Conservation (phyloP, 2,113 vertebrate species). For the Oreochromis niloticus region DNA sequence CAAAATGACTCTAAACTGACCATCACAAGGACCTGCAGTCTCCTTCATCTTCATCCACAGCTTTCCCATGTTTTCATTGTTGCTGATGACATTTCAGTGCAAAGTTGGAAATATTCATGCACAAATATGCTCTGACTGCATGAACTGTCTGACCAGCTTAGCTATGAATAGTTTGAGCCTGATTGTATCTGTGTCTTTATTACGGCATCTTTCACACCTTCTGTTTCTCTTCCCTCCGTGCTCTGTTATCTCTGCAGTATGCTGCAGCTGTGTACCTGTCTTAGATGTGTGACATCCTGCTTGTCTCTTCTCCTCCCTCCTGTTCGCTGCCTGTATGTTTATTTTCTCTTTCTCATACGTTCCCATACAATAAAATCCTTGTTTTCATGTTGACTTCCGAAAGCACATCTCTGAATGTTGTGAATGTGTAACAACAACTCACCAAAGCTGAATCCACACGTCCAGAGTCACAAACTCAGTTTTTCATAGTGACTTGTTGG, state of each 20-base stretch:
- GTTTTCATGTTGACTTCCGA: not conserved
- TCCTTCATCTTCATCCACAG: not conserved
- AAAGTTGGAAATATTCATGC: not conserved
- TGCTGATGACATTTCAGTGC: not conserved
- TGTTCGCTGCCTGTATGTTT: slow-evolving; percentile 70
- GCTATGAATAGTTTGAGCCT: slow-evolving; percentile 24
- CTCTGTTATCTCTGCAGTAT: slow-evolving; percentile 65
- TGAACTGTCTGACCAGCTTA: slow-evolving; percentile 35
- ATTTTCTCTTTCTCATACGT: slow-evolving; percentile 2
- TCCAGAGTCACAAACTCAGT: not conserved
- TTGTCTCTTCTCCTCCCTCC: slow-evolving; percentile 71
- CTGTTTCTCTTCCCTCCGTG: slow-evolving; percentile 44
- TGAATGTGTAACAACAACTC: not conserved
- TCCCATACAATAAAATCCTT: not conserved
- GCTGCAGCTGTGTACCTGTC: slow-evolving; percentile 73
- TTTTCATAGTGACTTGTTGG: not conserved
- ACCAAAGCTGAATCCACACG: not conserved
- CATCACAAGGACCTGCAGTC: not conserved
- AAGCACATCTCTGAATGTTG: not conserved
- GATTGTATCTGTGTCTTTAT: slow-evolving; percentile 30
- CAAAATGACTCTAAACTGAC: not conserved
- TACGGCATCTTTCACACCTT: slow-evolving; percentile 56
- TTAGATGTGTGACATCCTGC: slow-evolving; percentile 74
- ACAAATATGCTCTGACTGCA: slow-evolving; percentile 4
- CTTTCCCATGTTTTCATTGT: slow-evolving; percentile 1